Percentiles rank a stretch among this genome's conserved stretches.
These are phyloP conservation scores for Takifugu bimaculatus DNA, from an alignment of 2,113 vertebrate species.

Conservation along the genomic window DNA sequence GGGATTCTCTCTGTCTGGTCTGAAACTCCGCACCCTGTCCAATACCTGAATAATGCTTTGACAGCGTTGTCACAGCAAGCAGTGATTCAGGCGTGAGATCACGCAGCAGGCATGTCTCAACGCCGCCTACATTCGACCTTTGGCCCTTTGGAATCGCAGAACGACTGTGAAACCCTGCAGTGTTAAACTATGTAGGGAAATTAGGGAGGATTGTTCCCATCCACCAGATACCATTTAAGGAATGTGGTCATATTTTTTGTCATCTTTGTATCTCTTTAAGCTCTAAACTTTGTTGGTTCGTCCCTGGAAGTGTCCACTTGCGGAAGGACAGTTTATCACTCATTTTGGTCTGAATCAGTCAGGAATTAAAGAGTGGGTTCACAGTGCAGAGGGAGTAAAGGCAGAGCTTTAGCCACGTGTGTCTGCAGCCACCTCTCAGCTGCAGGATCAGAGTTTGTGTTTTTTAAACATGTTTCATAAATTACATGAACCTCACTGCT, in stretches of 20 bases:
- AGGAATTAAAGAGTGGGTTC: background rate
- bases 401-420: too few species aligned
- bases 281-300: conserved; percentile 19
- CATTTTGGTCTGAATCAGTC: conserved; percentile 11
- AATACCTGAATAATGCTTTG: conserved; percentile 17
- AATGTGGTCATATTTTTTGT: background rate
- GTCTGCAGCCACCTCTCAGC: too few species aligned
- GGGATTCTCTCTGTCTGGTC: conserved; percentile 16
- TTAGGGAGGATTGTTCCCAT: conserved; percentile 1
- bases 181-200: conserved; percentile 29
- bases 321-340: background rate
- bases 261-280: background rate
- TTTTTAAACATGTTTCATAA: too few species aligned
- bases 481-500: too few species aligned
- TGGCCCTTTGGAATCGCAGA: background rate
- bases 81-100: conserved; percentile 26
- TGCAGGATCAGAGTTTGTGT: too few species aligned
- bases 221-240: conserved; percentile 33
- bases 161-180: background rate
- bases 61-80: conserved; percentile 27
- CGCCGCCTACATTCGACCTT: background rate
- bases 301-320: conserved; percentile 9
- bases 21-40: conserved; percentile 50
- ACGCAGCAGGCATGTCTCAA: conserved; percentile 25
- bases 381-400: background rate